A percentile compares a stretch with the other conserved stretches of the same genome.
These are phyloP conservation scores for Clarias macrocephalus DNA, from an alignment of 2,113 vertebrate genomes.

Conservation along the genomic window DNA sequence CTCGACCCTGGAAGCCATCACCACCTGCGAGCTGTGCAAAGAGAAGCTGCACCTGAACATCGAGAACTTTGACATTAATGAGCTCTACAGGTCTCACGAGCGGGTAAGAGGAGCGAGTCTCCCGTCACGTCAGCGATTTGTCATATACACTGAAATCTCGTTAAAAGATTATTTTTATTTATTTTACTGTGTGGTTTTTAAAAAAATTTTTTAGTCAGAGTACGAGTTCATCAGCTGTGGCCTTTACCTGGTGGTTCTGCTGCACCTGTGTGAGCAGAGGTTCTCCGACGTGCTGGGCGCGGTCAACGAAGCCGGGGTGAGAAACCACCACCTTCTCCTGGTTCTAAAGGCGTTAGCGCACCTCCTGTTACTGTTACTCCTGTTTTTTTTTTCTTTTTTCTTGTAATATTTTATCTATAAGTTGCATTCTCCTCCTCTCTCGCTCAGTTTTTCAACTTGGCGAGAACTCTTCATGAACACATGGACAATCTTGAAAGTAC, in stretches of 20 bases:
- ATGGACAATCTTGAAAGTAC: conserved; percentile 99
- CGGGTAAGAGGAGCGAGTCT: conserved; percentile 75
- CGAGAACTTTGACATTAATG: conserved; percentile 94
- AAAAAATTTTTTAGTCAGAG: conserved; percentile 93
- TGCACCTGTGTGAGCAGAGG: conserved; percentile 95
- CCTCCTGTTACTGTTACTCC: background rate
- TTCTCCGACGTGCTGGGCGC: conserved; percentile 95
- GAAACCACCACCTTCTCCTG: conserved; percentile 45
- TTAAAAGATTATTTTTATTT: background rate
- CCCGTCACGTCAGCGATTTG: background rate
- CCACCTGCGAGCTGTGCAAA: conserved; percentile 96
- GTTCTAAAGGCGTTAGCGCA: too few species aligned
- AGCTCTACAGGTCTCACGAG: conserved; percentile 92
- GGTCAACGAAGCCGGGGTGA: conserved; percentile 90
- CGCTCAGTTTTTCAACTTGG: conserved; percentile 96
- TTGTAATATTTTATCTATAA: background rate
- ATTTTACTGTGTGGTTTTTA: background rate
- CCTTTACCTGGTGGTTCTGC: conserved; percentile 93
- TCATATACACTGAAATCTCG: background rate
- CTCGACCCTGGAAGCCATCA: conserved; percentile 89
- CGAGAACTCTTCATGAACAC: conserved; percentile 97
- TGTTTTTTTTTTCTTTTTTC: too few species aligned
- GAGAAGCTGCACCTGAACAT: conserved; percentile 92
- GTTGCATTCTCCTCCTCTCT: conserved; percentile 66
- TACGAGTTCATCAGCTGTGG: conserved; percentile 98